A percentile compares a stretch with the other conserved stretches of the same genome.
Conservation (phyloP, 2,888 invertebrate genomes). For the Epirrhoe tristata region DNA sequence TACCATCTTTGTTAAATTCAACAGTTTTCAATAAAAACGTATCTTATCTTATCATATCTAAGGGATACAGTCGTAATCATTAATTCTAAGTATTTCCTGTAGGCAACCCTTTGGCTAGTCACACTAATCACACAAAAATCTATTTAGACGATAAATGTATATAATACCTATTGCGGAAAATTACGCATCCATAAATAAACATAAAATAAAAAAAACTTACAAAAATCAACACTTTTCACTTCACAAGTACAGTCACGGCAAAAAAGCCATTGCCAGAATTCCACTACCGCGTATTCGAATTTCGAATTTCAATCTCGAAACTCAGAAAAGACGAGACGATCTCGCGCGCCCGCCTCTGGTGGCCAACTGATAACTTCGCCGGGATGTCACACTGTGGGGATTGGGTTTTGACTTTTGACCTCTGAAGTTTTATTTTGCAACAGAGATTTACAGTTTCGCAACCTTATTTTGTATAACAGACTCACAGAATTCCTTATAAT, state of each 20-base stretch:
- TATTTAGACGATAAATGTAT: too few species aligned
- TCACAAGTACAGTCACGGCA: constrained; percentile 26
- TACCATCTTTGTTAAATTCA: too few species aligned
- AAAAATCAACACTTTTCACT: neutral
- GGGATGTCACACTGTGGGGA: neutral
- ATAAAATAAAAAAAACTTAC: neutral
- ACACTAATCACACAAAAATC: too few species aligned
- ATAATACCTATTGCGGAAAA: too few species aligned
- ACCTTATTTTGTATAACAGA: neutral
- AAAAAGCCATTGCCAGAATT: constrained; percentile 20
- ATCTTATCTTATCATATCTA: too few species aligned
- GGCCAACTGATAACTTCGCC: constrained; percentile 61
- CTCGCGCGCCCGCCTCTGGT: constrained; percentile 62
- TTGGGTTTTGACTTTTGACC: constrained; percentile 6
- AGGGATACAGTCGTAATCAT: too few species aligned
- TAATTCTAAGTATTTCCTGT: too few species aligned
- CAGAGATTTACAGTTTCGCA: neutral
- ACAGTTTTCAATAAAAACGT: too few species aligned
- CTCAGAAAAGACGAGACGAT: constrained; percentile 45
- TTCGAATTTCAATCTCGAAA: neutral
- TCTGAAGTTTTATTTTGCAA: neutral
- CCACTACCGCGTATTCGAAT: constrained; percentile 7
- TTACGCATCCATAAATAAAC: too few species aligned
- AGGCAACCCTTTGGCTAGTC: too few species aligned
- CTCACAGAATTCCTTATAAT: too few species aligned